Evolutionary conservation across 2,797 vertebrate species (phyloP).

Genomic region (Tangara arthus): DNA sequence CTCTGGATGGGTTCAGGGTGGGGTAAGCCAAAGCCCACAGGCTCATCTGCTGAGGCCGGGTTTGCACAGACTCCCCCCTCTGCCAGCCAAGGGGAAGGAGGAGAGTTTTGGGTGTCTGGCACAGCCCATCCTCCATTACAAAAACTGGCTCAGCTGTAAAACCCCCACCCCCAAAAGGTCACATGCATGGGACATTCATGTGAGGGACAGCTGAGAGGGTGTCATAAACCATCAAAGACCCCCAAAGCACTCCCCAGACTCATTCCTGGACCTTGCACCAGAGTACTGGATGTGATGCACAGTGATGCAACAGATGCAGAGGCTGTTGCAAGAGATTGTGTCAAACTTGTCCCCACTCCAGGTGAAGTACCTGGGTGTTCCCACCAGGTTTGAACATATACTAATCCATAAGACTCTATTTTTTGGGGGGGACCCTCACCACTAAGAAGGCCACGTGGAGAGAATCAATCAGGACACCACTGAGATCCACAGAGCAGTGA

Average conservation of each 20-base stretch:
- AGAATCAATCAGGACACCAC: rapidly evolving
- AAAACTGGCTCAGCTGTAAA: neutral
- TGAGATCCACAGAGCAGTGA: neutral
- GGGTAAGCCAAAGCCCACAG: neutral
- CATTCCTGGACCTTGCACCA: too few relatives aligned
- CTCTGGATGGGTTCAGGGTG: neutral
- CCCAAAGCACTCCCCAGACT: neutral
- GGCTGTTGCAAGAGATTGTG: neutral
- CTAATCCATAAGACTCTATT: neutral
- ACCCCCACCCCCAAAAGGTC: neutral
- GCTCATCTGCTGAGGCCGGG: neutral
- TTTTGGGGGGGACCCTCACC: rapidly evolving
- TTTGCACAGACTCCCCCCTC: neutral
- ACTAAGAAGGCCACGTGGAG: neutral
- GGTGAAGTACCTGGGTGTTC: neutral
- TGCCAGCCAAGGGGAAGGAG: rapidly evolving
- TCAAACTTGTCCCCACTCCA: neutral
- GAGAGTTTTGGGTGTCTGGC: neutral
- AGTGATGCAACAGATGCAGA: neutral
- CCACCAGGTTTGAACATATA: neutral
- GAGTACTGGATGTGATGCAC: neutral
- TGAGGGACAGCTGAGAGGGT: neutral
- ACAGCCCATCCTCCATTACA: neutral
- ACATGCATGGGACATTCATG: neutral
- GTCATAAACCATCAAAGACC: neutral